Evolutionary conservation across 2,797 vertebrate genomes (phyloP).

Genomic region (Spheniscus humboldti): DNA sequence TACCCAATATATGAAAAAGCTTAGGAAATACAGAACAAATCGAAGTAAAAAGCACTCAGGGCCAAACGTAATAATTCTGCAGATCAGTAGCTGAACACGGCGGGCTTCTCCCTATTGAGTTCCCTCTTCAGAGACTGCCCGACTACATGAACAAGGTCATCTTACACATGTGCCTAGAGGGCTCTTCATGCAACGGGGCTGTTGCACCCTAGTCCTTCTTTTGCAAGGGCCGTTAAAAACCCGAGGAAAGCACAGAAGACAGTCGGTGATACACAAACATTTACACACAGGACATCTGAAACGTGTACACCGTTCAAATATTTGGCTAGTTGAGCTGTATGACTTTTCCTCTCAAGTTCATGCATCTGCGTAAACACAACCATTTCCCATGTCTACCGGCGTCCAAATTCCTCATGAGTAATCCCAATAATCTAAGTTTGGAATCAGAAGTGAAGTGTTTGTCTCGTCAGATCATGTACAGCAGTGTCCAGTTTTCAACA

Average conservation of each 20-base stretch:
- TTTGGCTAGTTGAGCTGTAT: neutral
- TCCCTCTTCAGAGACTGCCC: neutral
- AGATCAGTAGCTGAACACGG: neutral
- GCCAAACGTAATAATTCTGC: neutral
- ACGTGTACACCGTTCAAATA: neutral
- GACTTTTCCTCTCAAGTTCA: neutral
- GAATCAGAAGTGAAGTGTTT: neutral
- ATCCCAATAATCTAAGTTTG: neutral
- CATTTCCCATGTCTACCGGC: neutral
- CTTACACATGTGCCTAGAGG: neutral
- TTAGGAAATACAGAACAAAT: neutral
- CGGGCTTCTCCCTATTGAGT: neutral
- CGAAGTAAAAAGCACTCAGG: neutral
- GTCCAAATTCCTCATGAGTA: neutral
- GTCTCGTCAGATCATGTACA: neutral
- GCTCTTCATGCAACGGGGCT: neutral
- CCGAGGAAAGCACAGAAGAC: neutral
- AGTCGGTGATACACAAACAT: neutral
- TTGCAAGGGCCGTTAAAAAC: neutral
- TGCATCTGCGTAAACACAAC: constrained; percentile 6
- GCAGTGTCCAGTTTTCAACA: neutral
- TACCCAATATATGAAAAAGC: neutral
- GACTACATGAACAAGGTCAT: neutral
- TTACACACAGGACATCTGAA: neutral
- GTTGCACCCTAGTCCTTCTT: neutral